phyloP scores from a whole-genome alignment of 2,888 invertebrate genomes.

The Lasioglossum vierecki region DNA sequence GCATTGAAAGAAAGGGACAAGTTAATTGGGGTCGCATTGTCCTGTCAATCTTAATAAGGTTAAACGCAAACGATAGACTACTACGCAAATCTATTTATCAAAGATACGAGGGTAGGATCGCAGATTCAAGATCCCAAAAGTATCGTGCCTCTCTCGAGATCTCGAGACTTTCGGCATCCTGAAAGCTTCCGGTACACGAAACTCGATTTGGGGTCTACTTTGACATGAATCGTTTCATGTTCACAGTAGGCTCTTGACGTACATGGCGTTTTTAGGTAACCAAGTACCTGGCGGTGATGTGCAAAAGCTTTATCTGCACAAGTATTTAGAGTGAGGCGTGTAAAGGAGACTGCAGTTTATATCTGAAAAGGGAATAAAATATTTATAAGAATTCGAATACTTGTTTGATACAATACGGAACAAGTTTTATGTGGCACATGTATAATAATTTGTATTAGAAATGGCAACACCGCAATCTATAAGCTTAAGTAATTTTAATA shows the following conservation, averaged over 20 bases:
- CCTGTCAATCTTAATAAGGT: neutral
- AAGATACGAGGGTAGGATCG: neutral
- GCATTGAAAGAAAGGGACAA: neutral
- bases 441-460: neutral
- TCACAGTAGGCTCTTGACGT: slow-evolving; percentile 2
- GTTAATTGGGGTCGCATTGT: neutral
- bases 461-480: neutral
- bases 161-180: slow-evolving; percentile 2
- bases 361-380: neutral
- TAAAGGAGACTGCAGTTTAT: neutral
- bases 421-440: too few species aligned
- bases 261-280: neutral
- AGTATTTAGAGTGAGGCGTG: neutral
- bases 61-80: neutral
- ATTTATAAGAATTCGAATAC: neutral
- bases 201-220: slow-evolving; percentile 11
- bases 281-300: slow-evolving; percentile 4
- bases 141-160: neutral
- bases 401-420: neutral
- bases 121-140: neutral
- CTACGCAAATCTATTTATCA: neutral
- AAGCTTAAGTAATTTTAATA: neutral
- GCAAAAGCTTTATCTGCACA: slow-evolving; percentile 8
- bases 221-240: neutral
- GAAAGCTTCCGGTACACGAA: slow-evolving; percentile 12